These are phyloP conservation scores for Australoheros facetus DNA, from an alignment of 2,797 vertebrate species.

Conservation along the genomic window DNA sequence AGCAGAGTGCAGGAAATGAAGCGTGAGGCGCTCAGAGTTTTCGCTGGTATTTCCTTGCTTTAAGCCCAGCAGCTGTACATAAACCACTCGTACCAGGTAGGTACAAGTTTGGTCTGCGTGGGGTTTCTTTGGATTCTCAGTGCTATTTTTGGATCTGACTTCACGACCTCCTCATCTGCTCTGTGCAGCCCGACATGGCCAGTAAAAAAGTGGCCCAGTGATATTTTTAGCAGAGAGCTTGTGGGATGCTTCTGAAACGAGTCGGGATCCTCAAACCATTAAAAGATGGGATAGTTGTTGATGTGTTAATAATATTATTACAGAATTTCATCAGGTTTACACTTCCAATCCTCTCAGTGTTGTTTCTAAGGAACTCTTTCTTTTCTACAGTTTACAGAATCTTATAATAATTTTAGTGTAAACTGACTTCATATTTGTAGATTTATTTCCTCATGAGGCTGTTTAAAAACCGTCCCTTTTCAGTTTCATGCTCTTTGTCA, in stretches of 20 bases:
- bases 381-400: not conserved
- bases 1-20: no score
- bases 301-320: not conserved
- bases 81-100: no score
- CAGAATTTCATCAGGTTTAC: not conserved
- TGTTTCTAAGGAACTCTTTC: not conserved
- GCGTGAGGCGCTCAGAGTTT: no score
- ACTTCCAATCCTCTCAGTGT: not conserved
- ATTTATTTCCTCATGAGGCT: not conserved
- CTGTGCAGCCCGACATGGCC: not conserved
- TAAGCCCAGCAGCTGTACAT: no score
- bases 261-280: not conserved
- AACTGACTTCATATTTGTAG: not conserved
- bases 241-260: not conserved
- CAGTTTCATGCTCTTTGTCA: not conserved
- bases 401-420: not conserved
- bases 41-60: no score
- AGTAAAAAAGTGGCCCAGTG: not conserved
- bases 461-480: not conserved
- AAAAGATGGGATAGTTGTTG: not conserved
- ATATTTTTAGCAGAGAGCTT: not conserved
- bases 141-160: not conserved
- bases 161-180: fast-evolving
- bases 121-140: not conserved
- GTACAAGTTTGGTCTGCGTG: no score